Conservation (phyloP, 2,113 vertebrate genomes). For the Xyrauchen texanus region DNA sequence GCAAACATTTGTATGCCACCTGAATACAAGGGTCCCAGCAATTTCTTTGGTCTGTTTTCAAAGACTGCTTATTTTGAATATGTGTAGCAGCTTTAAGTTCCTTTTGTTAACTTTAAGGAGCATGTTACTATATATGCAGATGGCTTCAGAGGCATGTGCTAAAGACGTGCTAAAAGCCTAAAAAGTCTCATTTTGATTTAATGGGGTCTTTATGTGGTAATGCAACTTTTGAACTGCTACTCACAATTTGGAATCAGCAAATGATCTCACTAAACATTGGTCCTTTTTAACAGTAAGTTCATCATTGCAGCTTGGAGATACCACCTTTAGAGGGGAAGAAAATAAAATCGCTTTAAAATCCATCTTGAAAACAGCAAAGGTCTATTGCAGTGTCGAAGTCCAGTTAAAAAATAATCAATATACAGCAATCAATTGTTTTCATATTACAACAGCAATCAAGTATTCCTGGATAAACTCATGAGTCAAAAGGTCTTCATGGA, state of each 20-base stretch:
- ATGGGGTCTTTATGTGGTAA: too few relatives aligned
- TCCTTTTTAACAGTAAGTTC: slow-evolving; percentile 94
- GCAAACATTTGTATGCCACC: too few relatives aligned
- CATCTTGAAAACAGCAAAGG: not conserved
- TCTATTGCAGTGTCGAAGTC: not conserved
- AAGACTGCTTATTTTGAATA: too few relatives aligned
- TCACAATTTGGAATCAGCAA: slow-evolving; percentile 96
- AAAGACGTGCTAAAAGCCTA: too few relatives aligned
- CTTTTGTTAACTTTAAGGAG: too few relatives aligned
- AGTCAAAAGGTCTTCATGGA: not conserved
- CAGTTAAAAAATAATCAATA: too few relatives aligned
- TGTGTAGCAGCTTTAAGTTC: too few relatives aligned
- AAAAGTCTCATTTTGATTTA: too few relatives aligned
- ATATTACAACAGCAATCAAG: not conserved
- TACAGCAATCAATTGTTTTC: not conserved
- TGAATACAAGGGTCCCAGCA: too few relatives aligned
- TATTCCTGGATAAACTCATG: not conserved
- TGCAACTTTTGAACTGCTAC: slow-evolving; percentile 58
- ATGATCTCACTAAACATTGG: slow-evolving; percentile 95
- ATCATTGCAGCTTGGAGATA: slow-evolving; percentile 95
- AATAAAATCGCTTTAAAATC: slow-evolving; percentile 29
- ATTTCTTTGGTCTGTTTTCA: too few relatives aligned
- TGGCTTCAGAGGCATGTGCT: too few relatives aligned
- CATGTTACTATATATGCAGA: too few relatives aligned
- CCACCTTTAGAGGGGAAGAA: slow-evolving; percentile 77